Evolutionary conservation across 2,888 invertebrate species (phyloP).

Genomic region (Agriopis marginaria): DNA sequence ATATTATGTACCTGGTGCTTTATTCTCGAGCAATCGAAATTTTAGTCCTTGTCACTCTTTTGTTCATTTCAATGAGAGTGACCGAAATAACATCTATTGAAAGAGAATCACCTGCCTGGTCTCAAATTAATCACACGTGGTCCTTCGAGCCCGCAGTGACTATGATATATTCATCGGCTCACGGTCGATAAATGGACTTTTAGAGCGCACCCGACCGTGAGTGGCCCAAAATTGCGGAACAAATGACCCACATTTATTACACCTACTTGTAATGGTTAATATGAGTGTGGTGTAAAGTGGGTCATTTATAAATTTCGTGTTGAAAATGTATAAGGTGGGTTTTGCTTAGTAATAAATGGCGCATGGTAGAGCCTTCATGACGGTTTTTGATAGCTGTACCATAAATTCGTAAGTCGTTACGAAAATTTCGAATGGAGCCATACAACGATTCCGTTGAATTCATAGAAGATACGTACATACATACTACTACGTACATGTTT

Average conservation of each 20-base stretch:
- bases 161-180: conserved; percentile 32
- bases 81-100: background rate
- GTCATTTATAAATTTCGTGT: background rate
- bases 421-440: too few relatives aligned
- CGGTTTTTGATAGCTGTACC: too few relatives aligned
- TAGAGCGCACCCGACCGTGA: conserved; percentile 50
- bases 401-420: too few relatives aligned
- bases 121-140: conserved; percentile 45
- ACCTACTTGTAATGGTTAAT: conserved; percentile 9
- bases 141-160: background rate
- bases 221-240: conserved; percentile 29
- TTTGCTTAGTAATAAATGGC: background rate
- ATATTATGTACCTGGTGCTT: conserved; percentile 29
- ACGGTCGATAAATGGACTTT: conserved; percentile 48
- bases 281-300: conserved; percentile 9
- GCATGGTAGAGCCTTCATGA: background rate
- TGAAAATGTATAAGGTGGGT: background rate
- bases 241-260: conserved; percentile 35
- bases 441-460: too few relatives aligned
- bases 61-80: background rate
- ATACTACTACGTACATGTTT: too few relatives aligned
- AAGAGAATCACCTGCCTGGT: background rate
- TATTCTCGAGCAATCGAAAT: background rate
- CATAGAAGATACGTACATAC: too few relatives aligned
- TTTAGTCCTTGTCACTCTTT: background rate